These are phyloP conservation scores for Cotesia congregata DNA, from an alignment of 2,888 invertebrate genomes.

Conservation along the genomic window DNA sequence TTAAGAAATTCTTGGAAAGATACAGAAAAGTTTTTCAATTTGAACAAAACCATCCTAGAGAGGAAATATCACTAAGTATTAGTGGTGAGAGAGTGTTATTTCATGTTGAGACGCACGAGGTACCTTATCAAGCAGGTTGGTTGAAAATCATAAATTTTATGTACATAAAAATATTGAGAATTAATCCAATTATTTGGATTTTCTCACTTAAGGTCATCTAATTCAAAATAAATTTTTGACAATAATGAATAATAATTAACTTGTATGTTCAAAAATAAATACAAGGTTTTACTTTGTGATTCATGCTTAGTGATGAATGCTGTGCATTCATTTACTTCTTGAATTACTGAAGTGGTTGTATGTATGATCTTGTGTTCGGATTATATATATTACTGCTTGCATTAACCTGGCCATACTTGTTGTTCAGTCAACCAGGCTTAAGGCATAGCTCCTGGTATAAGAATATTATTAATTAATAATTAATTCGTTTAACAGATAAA, in stretches of 20 bases:
- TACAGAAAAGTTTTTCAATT: too few relatives aligned
- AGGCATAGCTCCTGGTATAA: constrained; percentile 35
- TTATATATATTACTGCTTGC: constrained; percentile 27
- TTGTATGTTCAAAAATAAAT: neutral
- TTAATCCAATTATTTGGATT: neutral
- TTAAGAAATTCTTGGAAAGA: too few relatives aligned
- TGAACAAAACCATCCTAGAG: constrained; percentile 16
- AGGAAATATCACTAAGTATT: constrained; percentile 26
- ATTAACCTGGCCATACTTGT: constrained; percentile 28
- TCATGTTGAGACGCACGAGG: constrained; percentile 30
- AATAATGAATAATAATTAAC: neutral
- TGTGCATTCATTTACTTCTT: neutral
- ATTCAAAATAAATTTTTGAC: neutral
- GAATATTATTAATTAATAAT: constrained; percentile 35
- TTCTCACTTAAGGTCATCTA: neutral
- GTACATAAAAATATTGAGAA: neutral
- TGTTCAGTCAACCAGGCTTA: neutral
- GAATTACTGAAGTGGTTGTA: constrained; percentile 17
- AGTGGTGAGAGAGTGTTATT: constrained; percentile 34
- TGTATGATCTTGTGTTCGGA: constrained; percentile 37
- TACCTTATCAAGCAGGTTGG: constrained; percentile 16
- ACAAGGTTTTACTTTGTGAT: neutral
- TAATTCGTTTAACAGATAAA: constrained; percentile 36
- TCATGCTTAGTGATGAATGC: neutral
- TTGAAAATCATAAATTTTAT: constrained; percentile 12